phyloP scores from a whole-genome alignment of 1,140 invertebrate species.

The Megalonaias nervosa region DNA sequence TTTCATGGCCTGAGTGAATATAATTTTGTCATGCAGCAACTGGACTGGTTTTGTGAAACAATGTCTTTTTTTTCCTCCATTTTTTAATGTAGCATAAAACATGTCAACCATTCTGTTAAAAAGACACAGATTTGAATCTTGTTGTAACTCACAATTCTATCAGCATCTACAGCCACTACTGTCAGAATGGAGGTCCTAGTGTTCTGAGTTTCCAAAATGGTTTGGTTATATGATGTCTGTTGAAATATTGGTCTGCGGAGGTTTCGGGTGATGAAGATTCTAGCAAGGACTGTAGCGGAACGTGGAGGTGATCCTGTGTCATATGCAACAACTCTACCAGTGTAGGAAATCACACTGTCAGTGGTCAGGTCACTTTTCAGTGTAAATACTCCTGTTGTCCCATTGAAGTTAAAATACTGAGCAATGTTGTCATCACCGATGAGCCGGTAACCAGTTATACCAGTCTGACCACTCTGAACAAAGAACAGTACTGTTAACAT shows the following conservation, averaged over 20 bases:
- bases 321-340: slow-evolving; percentile 52
- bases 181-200: slow-evolving; percentile 36
- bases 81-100: too few relatives aligned
- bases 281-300: slow-evolving; percentile 49
- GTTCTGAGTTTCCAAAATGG: slow-evolving; percentile 47
- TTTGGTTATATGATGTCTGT: slow-evolving; percentile 29
- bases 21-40: too few relatives aligned
- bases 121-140: background rate
- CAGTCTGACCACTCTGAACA: too few relatives aligned
- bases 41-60: too few relatives aligned
- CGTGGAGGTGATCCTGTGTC: slow-evolving; percentile 58
- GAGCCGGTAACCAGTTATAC: slow-evolving; percentile 34
- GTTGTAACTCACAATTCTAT: slow-evolving; percentile 53
- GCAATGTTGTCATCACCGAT: slow-evolving; percentile 55
- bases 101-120: too few relatives aligned
- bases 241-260: slow-evolving; percentile 84
- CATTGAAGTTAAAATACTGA: slow-evolving; percentile 48
- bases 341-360: slow-evolving; percentile 42
- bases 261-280: slow-evolving; percentile 74
- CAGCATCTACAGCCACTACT: slow-evolving; percentile 51
- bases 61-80: too few relatives aligned
- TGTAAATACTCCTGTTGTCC: slow-evolving; percentile 39
- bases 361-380: slow-evolving; percentile 27
- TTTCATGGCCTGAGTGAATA: too few relatives aligned
- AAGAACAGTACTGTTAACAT: too few relatives aligned